Base-by-base conservation (phyloP, 2,888 invertebrate genomes). In the Willowsia nigromaculata region DNA sequence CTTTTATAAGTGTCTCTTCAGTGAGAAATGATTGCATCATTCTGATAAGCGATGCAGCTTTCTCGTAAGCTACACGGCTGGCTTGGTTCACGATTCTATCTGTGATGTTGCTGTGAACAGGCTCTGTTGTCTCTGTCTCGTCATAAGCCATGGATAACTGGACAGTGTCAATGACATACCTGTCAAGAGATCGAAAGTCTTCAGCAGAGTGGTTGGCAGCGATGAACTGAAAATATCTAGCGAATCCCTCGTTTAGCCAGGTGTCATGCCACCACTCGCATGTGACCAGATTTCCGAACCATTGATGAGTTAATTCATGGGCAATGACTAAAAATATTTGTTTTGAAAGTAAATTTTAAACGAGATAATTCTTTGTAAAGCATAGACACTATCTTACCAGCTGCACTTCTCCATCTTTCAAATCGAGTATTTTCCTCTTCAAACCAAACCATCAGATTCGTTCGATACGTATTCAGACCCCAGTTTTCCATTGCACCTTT, bases 1-100 rank as follows among this genome's bases (percentile, higher is more conserved):
- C 95, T 5, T 93, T 93, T 82, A 93, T 93, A 91, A 95, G 94
- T 0, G 93, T 93, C 0, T 92, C 92, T 85, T 94, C 94, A 0
- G 95, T 94, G 4, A 95, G 30, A 33, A 89, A 78, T 0, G 81
- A 22, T 22, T 85, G 71, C 85, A 89, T 85, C 89, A 89, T 89
- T 47, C 89, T 40, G 5, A 89, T 80, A 1, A 89, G 18, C 6
- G 74, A 33, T 1, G 59, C 85, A 9, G 47, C 89, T 11, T 85
- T 89, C 13, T 85, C 85, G 22, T 89, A 89, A 43, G 80, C 68
- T 11, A 90, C 71, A n/a, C 84, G 27, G 59, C 62, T 43, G 7
- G 88, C 56, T 56, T 84, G 85, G 30, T 85, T 47, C 0, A 81
- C 25, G 13, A 89, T 71, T 1, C 78, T 15, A n/a, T 85, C 71